These are phyloP conservation scores for Osmerus eperlanus DNA, from an alignment of 2,113 vertebrate species.

Conservation along the genomic window DNA sequence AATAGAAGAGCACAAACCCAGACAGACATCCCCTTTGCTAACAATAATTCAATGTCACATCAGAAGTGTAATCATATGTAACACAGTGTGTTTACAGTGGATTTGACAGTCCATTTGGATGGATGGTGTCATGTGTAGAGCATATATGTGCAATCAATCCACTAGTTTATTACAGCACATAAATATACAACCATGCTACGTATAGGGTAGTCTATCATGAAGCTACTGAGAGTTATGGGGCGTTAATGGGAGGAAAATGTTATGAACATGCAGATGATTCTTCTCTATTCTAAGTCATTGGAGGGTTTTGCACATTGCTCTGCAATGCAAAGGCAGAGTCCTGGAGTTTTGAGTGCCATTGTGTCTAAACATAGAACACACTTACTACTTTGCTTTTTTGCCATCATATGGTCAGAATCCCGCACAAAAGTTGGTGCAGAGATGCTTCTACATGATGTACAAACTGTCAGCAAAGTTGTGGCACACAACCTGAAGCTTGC, in stretches of 20 bases:
- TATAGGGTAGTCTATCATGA: not conserved
- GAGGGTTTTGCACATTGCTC: too few relatives aligned
- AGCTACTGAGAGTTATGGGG: not conserved
- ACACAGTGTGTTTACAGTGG: conserved; percentile 9
- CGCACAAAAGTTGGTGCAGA: not conserved
- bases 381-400: too few relatives aligned
- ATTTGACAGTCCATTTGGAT: conserved; percentile 21
- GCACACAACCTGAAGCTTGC: not conserved
- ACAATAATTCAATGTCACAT: conserved; percentile 30
- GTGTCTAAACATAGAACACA: too few relatives aligned
- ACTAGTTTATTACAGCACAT: conserved; percentile 8
- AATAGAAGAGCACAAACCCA: conserved; percentile 24
- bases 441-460: not conserved
- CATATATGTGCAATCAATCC: conserved; percentile 20
- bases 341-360: too few relatives aligned
- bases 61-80: conserved; percentile 31
- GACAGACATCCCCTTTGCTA: conserved; percentile 26
- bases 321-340: too few relatives aligned
- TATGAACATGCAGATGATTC: not conserved
- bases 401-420: too few relatives aligned
- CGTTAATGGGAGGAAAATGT: not conserved
- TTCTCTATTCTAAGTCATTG: not conserved
- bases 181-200: conserved; percentile 30
- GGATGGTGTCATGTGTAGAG: conserved; percentile 11
- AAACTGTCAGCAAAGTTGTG: not conserved